A percentile compares a stretch with the other conserved stretches of the same genome.
phyloP scores from a whole-genome alignment of 2,113 vertebrate species.

The Ciconia maguari region DNA sequence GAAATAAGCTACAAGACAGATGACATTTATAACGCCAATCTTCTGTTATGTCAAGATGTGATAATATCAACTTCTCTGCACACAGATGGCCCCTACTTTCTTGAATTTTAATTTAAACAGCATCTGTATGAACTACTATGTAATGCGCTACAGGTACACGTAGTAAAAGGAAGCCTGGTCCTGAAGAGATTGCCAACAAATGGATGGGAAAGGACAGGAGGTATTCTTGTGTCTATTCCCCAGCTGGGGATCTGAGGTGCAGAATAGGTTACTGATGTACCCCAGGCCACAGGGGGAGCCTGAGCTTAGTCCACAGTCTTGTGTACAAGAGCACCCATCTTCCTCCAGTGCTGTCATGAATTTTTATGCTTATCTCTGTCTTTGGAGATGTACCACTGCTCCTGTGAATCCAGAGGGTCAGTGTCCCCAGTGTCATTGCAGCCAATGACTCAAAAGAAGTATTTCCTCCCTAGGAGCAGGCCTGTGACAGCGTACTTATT shows the following conservation, averaged over 20 bases:
- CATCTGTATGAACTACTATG: neutral
- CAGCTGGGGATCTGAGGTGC: neutral
- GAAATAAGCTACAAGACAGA: neutral
- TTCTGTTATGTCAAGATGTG: neutral
- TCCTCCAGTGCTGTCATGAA: neutral
- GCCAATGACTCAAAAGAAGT: neutral
- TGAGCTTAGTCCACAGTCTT: neutral
- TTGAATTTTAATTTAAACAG: neutral
- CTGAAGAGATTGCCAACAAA: neutral
- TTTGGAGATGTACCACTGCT: conserved; percentile 64
- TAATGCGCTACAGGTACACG: neutral
- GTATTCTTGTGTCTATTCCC: neutral
- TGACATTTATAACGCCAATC: neutral
- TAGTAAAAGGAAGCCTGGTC: neutral
- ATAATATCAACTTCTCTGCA: neutral
- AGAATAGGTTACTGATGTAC: neutral
- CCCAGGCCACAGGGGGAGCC: neutral
- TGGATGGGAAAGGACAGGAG: neutral
- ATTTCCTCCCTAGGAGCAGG: neutral
- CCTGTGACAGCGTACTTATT: neutral
- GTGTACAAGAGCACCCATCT: neutral
- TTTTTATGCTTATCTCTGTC: conserved; percentile 56
- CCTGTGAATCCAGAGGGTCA: conserved; percentile 68
- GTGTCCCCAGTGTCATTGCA: conserved; percentile 65
- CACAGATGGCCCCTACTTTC: rapidly evolving